phyloP scores from a whole-genome alignment of 2,888 invertebrate species.

The Suillia variegata region DNA sequence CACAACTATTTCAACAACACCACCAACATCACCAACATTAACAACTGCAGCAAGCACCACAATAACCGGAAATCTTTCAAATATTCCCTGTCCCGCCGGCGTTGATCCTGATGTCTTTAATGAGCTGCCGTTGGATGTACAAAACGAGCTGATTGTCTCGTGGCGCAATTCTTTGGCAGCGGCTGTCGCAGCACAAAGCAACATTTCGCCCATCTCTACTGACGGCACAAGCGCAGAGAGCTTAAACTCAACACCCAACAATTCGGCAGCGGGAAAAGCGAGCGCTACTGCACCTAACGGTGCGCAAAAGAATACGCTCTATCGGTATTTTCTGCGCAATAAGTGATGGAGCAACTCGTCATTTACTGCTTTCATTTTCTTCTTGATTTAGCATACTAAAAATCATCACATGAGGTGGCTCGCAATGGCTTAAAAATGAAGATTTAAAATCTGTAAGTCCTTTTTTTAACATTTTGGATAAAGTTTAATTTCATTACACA shows the following conservation, averaged over 20 bases:
- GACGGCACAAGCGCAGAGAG: no score
- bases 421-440: no score
- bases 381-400: no score
- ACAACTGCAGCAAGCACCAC: slow-evolving; percentile 20
- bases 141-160: slow-evolving; percentile 74
- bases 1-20: no score
- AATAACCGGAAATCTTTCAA: slow-evolving; percentile 44
- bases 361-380: no score
- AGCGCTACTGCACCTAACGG: slow-evolving; percentile 58
- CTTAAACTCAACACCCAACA: slow-evolving; percentile 7
- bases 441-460: no score
- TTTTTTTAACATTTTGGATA: no score
- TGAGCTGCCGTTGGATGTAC: slow-evolving; percentile 73
- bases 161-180: slow-evolving; percentile 63
- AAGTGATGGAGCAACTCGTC: no score
- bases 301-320: slow-evolving; percentile 65
- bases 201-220: slow-evolving; percentile 20
- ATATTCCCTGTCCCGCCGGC: slow-evolving; percentile 68
- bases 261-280: slow-evolving; percentile 28
- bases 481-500: no score
- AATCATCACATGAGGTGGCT: no score
- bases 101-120: slow-evolving; percentile 73
- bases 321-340: slow-evolving; percentile 73
- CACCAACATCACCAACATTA: not conserved
- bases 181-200: slow-evolving; percentile 40